phyloP scores from a whole-genome alignment of 2,797 vertebrate genomes.

The Pangasius djambal region DNA sequence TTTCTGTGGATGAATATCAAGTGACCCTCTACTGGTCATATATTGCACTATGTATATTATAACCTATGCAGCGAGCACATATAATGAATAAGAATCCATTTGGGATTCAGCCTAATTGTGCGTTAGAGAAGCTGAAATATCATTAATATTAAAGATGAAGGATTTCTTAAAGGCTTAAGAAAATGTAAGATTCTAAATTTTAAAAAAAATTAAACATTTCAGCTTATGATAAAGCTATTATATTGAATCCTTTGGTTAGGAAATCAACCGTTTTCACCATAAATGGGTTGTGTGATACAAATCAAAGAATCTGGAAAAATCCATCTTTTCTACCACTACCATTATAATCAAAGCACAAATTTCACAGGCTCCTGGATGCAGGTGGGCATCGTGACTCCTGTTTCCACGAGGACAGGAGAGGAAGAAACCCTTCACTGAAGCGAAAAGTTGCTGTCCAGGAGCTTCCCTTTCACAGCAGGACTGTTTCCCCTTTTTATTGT shows the following conservation, averaged over 20 bases:
- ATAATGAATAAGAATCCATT: neutral
- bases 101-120: neutral
- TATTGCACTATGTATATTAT: neutral
- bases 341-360: neutral
- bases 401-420: constrained; percentile 19
- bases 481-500: constrained; percentile 51
- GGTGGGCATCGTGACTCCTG: neutral
- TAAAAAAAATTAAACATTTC: neutral
- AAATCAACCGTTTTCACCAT: neutral
- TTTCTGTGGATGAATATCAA: neutral
- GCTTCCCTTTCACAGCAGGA: constrained; percentile 50
- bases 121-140: neutral
- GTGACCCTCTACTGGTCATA: neutral
- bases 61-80: neutral
- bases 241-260: neutral
- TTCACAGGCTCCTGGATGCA: neutral
- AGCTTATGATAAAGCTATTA: neutral
- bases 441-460: constrained; percentile 60
- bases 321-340: neutral
- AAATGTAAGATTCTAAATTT: neutral
- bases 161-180: neutral
- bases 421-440: constrained; percentile 67
- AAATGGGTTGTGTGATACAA: neutral
- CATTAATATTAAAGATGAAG: neutral
- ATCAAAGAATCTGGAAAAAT: neutral